These are phyloP conservation scores for Spinus pinus DNA, from an alignment of 2,797 vertebrate species.

Conservation along the genomic window DNA sequence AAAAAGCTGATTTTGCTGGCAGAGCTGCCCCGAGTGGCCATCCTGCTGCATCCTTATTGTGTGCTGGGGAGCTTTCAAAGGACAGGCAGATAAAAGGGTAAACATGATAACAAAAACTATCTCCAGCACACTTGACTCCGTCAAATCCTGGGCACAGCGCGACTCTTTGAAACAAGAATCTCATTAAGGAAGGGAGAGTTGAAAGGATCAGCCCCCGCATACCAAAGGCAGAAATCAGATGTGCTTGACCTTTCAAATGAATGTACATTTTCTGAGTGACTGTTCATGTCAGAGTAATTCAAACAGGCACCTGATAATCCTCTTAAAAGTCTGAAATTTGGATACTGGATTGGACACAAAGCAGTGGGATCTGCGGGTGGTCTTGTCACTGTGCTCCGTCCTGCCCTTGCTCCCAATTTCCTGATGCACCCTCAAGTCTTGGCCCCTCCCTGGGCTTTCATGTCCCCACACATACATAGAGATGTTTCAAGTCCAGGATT, in stretches of 20 bases:
- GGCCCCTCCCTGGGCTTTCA: constrained; percentile 20
- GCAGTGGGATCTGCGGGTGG: background rate
- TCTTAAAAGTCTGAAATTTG: constrained; percentile 54
- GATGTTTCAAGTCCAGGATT: background rate
- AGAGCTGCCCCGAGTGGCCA: background rate
- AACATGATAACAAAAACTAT: constrained; percentile 19
- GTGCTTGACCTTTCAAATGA: constrained; percentile 72
- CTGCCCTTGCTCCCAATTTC: background rate
- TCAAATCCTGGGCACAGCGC: background rate
- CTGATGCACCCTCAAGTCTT: background rate
- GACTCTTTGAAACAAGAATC: constrained; percentile 49
- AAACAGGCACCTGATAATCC: constrained; percentile 65
- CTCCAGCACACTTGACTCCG: background rate
- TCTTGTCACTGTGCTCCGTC: accelerated
- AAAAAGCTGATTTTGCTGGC: background rate
- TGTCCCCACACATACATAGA: background rate
- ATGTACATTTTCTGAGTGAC: constrained; percentile 50
- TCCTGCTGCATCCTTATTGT: constrained; percentile 5
- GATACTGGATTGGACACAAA: background rate
- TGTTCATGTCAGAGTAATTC: constrained; percentile 60
- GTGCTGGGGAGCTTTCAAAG: constrained; percentile 24
- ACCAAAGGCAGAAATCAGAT: constrained; percentile 34
- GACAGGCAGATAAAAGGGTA: constrained; percentile 48
- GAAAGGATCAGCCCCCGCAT: constrained; percentile 35
- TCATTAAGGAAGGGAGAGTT: constrained; percentile 50